A percentile compares a stretch with the other conserved stretches of the same genome.
Evolutionary conservation across 2,888 invertebrate genomes (phyloP).

Genomic region (Acanthosepion esculentum): DNA sequence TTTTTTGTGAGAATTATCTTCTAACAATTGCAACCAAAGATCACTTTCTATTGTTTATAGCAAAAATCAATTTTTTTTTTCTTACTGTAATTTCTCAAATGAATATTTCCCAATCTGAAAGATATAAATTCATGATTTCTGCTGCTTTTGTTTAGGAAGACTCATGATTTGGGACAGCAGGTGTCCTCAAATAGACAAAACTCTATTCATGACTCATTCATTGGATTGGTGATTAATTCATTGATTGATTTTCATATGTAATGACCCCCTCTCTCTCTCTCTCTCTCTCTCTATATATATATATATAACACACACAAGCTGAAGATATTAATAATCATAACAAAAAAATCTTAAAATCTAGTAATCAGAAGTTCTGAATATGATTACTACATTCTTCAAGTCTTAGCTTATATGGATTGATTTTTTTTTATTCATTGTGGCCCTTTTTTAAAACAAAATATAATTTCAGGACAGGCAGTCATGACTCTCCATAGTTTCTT

Average conservation of each 20-base stretch:
- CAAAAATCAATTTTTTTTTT: background rate
- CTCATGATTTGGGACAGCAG: background rate
- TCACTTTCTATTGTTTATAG: conserved; percentile 13
- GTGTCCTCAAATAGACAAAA: background rate
- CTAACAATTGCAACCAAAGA: background rate
- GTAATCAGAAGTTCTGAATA: no score
- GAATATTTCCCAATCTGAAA: background rate
- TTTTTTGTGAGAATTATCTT: background rate
- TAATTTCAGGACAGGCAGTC: no score
- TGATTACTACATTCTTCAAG: no score
- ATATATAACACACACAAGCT: no score
- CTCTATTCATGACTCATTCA: background rate
- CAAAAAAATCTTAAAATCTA: no score
- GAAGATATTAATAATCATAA: no score
- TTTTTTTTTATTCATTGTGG: no score
- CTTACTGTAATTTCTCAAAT: background rate
- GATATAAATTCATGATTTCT: background rate
- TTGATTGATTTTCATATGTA: background rate
- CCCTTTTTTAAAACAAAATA: no score
- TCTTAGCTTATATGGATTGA: no score
- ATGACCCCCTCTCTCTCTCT: background rate
- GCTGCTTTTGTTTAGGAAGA: background rate
- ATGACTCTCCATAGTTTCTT: no score
- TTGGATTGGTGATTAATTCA: background rate
- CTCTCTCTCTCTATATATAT: no score